These are phyloP conservation scores for Masticophis lateralis DNA, from an alignment of 2,797 vertebrate species.

Conservation along the genomic window DNA sequence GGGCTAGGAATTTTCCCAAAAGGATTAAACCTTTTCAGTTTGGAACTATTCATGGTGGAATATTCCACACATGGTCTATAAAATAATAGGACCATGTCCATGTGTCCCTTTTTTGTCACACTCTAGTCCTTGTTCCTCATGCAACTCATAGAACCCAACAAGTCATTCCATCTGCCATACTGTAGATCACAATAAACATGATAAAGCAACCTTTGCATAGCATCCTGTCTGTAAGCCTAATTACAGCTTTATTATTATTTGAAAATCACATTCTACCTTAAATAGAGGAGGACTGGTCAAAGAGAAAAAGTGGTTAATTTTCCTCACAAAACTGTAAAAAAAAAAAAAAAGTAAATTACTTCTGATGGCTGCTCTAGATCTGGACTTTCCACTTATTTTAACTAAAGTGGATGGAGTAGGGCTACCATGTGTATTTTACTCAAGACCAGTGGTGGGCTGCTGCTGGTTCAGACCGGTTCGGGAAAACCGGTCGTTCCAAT, in stretches of 20 bases:
- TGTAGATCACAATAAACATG: background rate
- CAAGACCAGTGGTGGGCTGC: too few relatives aligned
- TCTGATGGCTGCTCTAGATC: background rate
- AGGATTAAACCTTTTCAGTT: background rate
- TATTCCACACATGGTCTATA: background rate
- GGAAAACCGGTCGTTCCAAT: too few relatives aligned
- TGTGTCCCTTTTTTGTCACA: background rate
- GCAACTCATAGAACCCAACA: background rate
- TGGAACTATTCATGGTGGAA: background rate
- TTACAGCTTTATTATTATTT: background rate
- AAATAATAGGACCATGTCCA: background rate
- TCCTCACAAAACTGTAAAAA: background rate
- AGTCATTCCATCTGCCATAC: background rate
- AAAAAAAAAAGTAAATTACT: background rate
- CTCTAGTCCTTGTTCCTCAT: background rate
- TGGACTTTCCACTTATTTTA: background rate
- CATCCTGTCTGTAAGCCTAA: background rate
- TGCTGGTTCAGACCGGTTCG: too few relatives aligned
- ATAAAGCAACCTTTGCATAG: background rate
- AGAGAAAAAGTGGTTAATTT: background rate
- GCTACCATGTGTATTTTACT: background rate
- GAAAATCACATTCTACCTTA: background rate
- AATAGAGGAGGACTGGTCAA: background rate
- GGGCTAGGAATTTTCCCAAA: background rate
- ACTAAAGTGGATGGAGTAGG: background rate